Percentiles rank a stretch among this genome's conserved stretches.
Evolutionary conservation across 2,113 vertebrate genomes (phyloP).

Genomic region (Anguilla rostrata): DNA sequence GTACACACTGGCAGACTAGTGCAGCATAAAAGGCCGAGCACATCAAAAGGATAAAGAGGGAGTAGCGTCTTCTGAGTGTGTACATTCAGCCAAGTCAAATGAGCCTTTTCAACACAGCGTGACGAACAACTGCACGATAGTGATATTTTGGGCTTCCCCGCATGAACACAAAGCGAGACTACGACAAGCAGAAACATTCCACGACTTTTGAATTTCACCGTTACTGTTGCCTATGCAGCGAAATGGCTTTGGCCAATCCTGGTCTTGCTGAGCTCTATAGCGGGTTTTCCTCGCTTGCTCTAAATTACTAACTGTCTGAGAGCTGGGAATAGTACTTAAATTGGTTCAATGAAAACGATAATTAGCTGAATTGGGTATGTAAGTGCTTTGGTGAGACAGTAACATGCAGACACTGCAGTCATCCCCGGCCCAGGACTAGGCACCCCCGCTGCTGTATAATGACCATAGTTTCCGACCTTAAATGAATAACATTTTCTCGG

Average conservation of each 20-base stretch:
- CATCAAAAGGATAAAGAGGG: not conserved
- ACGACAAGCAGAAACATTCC: not conserved
- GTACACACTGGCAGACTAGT: slow-evolving; percentile 15
- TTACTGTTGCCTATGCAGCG: not conserved
- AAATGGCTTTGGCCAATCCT: not conserved
- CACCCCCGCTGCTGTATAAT: not conserved
- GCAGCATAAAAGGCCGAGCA: not conserved
- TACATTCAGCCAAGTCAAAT: slow-evolving; percentile 6
- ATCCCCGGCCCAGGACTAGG: not conserved
- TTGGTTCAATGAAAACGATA: not conserved
- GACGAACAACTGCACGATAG: slow-evolving; percentile 33
- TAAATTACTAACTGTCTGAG: not conserved
- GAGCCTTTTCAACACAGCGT: slow-evolving; percentile 31
- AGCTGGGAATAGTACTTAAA: slow-evolving; percentile 9
- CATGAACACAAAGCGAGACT: not conserved
- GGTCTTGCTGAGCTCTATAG: not conserved
- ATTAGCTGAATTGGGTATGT: not conserved
- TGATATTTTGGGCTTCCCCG: slow-evolving; percentile 22
- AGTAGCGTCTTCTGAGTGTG: not conserved
- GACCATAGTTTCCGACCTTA: not conserved
- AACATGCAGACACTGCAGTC: not conserved
- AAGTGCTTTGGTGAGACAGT: not conserved
- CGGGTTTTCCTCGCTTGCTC: not conserved
- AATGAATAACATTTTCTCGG: slow-evolving; percentile 5
- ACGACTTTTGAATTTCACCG: not conserved